Evolutionary conservation across 2,113 vertebrate genomes (phyloP).

Genomic region (Amblyopsis rosae): DNA sequence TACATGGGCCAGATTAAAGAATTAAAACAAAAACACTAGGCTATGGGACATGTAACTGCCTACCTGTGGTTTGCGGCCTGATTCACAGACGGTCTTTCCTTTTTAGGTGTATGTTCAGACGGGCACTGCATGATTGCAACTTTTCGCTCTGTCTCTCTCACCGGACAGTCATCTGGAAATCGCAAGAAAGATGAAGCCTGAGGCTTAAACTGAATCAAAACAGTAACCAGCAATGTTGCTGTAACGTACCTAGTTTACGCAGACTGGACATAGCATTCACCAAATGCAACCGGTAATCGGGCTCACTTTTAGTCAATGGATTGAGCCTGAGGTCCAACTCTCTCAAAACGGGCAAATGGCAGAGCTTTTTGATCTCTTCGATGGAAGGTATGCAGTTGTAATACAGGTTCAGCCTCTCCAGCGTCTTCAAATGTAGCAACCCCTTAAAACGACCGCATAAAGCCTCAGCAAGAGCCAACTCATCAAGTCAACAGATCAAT

Average conservation of each 20-base stretch:
- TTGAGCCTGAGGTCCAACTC: conserved; percentile 84
- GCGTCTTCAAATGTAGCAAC: conserved; percentile 72
- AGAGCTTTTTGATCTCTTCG: conserved; percentile 74
- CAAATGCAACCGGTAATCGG: conserved; percentile 76
- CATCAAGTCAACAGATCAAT: background rate
- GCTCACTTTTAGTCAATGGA: conserved; percentile 72
- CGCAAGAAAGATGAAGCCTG: background rate
- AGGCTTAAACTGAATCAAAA: background rate
- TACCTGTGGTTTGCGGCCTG: conserved; percentile 45
- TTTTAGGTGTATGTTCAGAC: conserved; percentile 50
- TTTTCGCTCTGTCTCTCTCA: conserved; percentile 78
- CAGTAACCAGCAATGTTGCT: background rate
- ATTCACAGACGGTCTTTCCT: conserved; percentile 34
- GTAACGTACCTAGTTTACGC: conserved; percentile 72
- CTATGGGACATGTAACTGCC: background rate
- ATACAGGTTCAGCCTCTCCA: conserved; percentile 83
- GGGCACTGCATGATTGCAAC: conserved; percentile 74
- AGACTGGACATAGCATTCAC: conserved; percentile 77
- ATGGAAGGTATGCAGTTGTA: conserved; percentile 79
- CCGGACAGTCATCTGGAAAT: conserved; percentile 72
- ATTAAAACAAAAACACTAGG: background rate
- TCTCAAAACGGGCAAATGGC: conserved; percentile 60
- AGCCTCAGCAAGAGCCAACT: background rate
- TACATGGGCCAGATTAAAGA: background rate
- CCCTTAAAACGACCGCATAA: conserved; percentile 59